These are phyloP conservation scores for Actenoides hombroni DNA, from an alignment of 2,113 vertebrate genomes.

Conservation along the genomic window DNA sequence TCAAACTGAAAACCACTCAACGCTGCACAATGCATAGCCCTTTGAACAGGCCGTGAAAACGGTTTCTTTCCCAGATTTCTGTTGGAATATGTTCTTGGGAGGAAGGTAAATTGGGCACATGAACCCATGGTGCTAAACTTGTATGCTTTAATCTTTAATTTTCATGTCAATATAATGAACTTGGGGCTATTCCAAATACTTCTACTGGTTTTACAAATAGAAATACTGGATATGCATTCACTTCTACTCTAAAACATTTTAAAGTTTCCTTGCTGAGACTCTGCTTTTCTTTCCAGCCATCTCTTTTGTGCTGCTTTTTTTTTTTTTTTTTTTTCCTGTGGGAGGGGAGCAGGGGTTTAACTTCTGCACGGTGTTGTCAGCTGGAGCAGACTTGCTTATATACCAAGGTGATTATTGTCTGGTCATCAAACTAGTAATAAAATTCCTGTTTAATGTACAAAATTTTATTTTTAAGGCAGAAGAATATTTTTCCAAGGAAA, in stretches of 20 bases:
- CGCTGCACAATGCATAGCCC: neutral
- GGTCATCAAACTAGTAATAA: slow-evolving; percentile 37
- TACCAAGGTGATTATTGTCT: slow-evolving; percentile 26
- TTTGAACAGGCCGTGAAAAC: slow-evolving; percentile 21
- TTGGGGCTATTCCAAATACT: neutral
- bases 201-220: neutral
- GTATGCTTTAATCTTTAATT: neutral
- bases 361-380: neutral
- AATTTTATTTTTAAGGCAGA: neutral
- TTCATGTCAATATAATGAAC: neutral
- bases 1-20: neutral
- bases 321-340: neutral
- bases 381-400: neutral
- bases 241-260: neutral
- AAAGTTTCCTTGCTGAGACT: neutral
- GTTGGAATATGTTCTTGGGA: neutral
- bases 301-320: neutral
- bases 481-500: slow-evolving; percentile 45
- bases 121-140: neutral
- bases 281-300: neutral
- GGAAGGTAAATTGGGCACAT: neutral
- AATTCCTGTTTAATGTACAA: neutral
- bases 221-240: neutral
- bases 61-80: slow-evolving; percentile 3
- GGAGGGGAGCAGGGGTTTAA: neutral